phyloP scores from a whole-genome alignment of 2,888 invertebrate species.

The Ethmia dodecea region DNA sequence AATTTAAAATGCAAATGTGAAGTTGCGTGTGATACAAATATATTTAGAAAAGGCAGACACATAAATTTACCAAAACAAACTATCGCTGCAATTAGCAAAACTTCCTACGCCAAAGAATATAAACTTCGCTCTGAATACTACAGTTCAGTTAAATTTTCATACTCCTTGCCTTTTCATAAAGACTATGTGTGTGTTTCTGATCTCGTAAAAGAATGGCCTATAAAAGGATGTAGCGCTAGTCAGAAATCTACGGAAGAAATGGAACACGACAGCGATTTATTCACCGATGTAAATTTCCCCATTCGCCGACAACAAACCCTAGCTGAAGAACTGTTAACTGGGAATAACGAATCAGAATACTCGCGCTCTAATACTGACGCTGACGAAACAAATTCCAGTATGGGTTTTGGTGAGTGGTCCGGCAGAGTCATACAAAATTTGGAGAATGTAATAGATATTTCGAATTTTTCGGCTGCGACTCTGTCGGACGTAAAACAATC shows the following conservation, averaged over 20 bases:
- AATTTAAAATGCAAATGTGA: neutral
- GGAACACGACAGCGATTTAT: conserved; percentile 29
- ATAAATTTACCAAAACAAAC: conserved; percentile 53
- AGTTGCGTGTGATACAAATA: conserved; percentile 3
- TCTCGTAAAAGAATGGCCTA: conserved; percentile 49
- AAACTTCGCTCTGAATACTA: conserved; percentile 48
- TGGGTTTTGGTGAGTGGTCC: conserved; percentile 79
- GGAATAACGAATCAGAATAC: conserved; percentile 32
- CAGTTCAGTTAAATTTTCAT: conserved; percentile 59
- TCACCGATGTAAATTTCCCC: conserved; percentile 14
- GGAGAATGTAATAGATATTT: conserved; percentile 47
- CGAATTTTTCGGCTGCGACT: conserved; percentile 75
- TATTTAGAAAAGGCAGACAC: conserved; percentile 52
- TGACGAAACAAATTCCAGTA: conserved; percentile 61
- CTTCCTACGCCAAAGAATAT: conserved; percentile 48
- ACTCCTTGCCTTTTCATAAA: conserved; percentile 52
- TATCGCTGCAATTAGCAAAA: conserved; percentile 26
- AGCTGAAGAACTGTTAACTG: conserved; percentile 47
- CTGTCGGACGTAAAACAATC: conserved; percentile 77
- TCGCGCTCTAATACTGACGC: conserved; percentile 31
- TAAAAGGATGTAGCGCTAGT: conserved; percentile 24
- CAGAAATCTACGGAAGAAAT: no score
- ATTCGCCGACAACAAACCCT: conserved; percentile 46
- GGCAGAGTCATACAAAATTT: conserved; percentile 74
- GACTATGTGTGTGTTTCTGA: conserved; percentile 45